Percentiles rank a stretch among this genome's conserved stretches.
Evolutionary conservation across 2,797 vertebrate species (phyloP).

Genomic region (Ataeniobius toweri): DNA sequence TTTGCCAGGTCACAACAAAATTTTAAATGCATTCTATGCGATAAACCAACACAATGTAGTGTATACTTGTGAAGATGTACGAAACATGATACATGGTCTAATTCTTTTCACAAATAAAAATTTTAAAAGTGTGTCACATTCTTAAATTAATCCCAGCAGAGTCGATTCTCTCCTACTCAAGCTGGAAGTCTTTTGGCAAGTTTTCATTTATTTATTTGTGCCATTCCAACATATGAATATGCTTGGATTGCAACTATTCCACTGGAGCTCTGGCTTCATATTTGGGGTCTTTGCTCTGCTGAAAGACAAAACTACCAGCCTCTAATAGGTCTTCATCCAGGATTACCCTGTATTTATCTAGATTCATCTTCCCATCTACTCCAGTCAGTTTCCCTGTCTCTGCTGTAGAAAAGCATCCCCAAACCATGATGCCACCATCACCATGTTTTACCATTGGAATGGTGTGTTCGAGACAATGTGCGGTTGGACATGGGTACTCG

Average conservation of each 20-base stretch:
- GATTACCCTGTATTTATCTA: neutral
- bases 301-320: neutral
- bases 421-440: neutral
- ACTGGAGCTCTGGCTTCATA: neutral
- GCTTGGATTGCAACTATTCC: neutral
- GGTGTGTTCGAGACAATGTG: neutral
- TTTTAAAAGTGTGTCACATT: neutral
- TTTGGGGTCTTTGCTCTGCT: conserved; percentile 1
- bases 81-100: neutral
- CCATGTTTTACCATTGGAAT: neutral
- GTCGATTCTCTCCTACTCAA: neutral
- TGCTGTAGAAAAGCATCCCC: neutral
- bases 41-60: neutral
- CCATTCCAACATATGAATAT: neutral
- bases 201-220: neutral
- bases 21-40: neutral
- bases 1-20: too few species aligned
- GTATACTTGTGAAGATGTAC: neutral
- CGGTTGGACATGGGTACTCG: neutral
- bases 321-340: neutral
- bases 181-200: neutral
- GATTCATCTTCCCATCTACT: neutral
- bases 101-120: neutral
- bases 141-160: neutral
- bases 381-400: neutral